Base-by-base conservation (phyloP, 1,140 invertebrate species). In the Eciton burchellii region DNA sequence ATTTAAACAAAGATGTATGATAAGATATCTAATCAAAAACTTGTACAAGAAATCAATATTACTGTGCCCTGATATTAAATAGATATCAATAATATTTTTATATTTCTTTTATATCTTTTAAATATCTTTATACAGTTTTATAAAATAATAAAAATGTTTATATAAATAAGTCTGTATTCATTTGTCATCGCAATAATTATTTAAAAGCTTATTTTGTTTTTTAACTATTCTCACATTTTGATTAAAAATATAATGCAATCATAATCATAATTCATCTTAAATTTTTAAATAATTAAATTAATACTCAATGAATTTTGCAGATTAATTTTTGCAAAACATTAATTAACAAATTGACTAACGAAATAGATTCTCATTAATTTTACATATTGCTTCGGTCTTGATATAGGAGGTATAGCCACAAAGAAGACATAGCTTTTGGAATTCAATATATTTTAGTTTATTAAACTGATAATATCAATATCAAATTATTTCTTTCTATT, bases 61-160 rank as follows among this genome's bases (percentile, higher is more conserved):
- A 59, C 9, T 43, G 16, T 3, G 9, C 43, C 29, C 26, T 16
- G 12, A 54, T n/a, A n/a, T n/a, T n/a, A n/a, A n/a, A n/a, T n/a
- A n/a, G n/a, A 21, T 11, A 76, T 12, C 62, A 6, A 56, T 49
- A 21, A 63, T 76, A 68, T 70, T 79, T 79, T 79, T 79, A 4
- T 79, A 79, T 12, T 12, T 29, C 11, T 57, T 68, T 45, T 54
- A 66, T 54, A 11, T 66, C 9, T 41, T 9, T 71, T 54, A 63
- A 52, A 4, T 3, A n/a, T 74, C 54, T 66, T n/a, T 54, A 16
- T 5, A 24, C 0, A 52, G 11, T 0, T 77, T 12, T 77, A 14
- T 16, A 54, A 26, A 56, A 16, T 16, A 5, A 41, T 12, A 49
- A 21, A 74, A 74, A 74, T 8, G 4, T 54, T 52, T 59, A 0